Percentiles rank a stretch among this genome's conserved stretches.
phyloP scores from a whole-genome alignment of 2,113 vertebrate genomes.

The Nannospalax galili region DNA sequence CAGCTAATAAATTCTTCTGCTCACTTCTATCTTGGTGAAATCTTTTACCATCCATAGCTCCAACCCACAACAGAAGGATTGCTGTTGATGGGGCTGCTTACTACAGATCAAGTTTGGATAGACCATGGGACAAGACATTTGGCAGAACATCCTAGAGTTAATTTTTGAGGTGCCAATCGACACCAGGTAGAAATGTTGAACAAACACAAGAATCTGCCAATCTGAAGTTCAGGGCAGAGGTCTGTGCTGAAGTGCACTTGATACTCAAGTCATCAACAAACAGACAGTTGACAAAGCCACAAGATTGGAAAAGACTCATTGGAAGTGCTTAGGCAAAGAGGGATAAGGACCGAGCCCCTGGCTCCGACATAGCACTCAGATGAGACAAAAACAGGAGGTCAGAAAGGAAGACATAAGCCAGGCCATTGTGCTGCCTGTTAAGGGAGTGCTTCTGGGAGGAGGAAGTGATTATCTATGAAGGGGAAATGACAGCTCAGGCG shows the following conservation, averaged over 20 bases:
- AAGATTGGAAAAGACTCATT: not conserved
- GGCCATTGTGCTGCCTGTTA: no score
- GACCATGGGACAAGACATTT: not conserved
- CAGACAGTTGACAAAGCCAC: not conserved
- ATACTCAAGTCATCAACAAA: not conserved
- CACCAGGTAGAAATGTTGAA: not conserved
- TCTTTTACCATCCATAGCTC: not conserved
- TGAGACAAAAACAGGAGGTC: not conserved
- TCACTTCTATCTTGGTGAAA: not conserved
- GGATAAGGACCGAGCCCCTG: not conserved
- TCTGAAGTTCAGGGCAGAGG: slow-evolving; percentile 16
- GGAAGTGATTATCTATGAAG: not conserved
- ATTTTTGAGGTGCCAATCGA: not conserved
- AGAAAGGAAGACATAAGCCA: not conserved
- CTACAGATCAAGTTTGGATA: not conserved
- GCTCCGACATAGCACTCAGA: not conserved
- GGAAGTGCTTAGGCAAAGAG: not conserved
- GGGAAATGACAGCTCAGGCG: not conserved
- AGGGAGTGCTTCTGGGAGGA: not conserved
- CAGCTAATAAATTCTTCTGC: not conserved
- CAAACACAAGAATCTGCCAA: not conserved
- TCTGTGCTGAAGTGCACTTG: not conserved
- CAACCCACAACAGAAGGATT: not conserved
- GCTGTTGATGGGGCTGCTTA: not conserved
- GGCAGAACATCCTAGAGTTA: not conserved